Conservation (phyloP, 2,797 vertebrate genomes). For the Micromesistius poutassou region DNA sequence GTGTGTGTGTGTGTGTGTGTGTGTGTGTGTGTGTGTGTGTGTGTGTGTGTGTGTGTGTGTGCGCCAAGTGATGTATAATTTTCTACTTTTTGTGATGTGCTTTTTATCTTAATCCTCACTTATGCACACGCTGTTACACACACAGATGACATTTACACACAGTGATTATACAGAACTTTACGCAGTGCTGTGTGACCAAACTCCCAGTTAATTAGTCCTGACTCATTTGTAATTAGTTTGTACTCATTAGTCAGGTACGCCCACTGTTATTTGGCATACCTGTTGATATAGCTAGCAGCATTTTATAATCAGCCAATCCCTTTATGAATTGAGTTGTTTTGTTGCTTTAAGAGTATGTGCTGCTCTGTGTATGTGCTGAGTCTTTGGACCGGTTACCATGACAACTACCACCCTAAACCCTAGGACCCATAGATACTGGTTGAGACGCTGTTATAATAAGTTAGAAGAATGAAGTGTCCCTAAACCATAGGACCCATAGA, state of each 20-base stretch:
- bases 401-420: background rate
- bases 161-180: background rate
- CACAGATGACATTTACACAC: background rate
- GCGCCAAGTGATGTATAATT: background rate
- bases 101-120: background rate
- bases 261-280: background rate
- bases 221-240: too few species aligned
- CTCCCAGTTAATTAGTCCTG: background rate
- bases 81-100: background rate
- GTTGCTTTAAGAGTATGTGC: background rate
- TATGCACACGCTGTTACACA: background rate
- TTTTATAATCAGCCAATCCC: background rate
- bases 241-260: too few species aligned
- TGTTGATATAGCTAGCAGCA: background rate
- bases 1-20: slow-evolving; percentile 15
- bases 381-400: background rate
- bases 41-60: slow-evolving; percentile 9
- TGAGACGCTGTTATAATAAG: too few species aligned
- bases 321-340: background rate
- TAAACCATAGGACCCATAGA: background rate
- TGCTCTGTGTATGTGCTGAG: background rate
- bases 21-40: slow-evolving; percentile 13
- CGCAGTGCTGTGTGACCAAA: background rate
- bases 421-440: too few species aligned
- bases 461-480: background rate